These are phyloP conservation scores for Urocitellus parryii DNA, from an alignment of 2,113 vertebrate species.

Conservation along the genomic window DNA sequence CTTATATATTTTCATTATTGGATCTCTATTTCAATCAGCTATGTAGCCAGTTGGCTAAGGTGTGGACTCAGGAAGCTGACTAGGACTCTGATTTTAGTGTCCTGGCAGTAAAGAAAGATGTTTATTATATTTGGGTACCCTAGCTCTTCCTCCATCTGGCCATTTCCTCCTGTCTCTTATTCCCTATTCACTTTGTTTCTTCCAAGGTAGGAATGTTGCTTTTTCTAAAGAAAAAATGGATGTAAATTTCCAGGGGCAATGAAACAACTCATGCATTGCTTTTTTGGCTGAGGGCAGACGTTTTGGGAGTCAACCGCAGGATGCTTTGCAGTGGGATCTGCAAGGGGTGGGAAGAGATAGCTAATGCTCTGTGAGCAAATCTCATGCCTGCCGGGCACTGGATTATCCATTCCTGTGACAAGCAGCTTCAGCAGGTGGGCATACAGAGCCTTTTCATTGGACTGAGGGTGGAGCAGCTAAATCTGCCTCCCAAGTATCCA, in stretches of 20 bases:
- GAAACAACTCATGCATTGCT: not conserved
- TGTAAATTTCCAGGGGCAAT: not conserved
- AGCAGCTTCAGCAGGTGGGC: not conserved
- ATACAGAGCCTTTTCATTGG: not conserved
- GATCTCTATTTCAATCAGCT: constrained; percentile 9
- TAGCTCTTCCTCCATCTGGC: constrained; percentile 58
- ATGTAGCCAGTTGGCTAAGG: constrained; percentile 62
- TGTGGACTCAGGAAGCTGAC: constrained; percentile 16
- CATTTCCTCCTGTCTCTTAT: constrained; percentile 25
- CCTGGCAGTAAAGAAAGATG: constrained; percentile 28
- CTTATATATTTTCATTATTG: constrained; percentile 36
- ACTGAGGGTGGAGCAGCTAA: not conserved
- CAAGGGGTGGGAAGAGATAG: not conserved
- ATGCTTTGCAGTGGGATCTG: not conserved
- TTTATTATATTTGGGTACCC: constrained; percentile 40
- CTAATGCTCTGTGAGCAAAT: not conserved
- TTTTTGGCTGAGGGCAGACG: constrained; percentile 28
- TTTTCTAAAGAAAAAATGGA: constrained; percentile 60
- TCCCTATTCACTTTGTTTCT: constrained; percentile 49
- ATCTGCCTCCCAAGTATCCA: not conserved
- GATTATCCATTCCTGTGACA: not conserved
- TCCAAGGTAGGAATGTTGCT: not conserved
- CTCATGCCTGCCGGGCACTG: not conserved
- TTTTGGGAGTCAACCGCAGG: constrained; percentile 26
- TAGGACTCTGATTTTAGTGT: constrained; percentile 38